These are phyloP conservation scores for Lophochroa leadbeateri DNA, from an alignment of 2,113 vertebrate species.

Conservation along the genomic window DNA sequence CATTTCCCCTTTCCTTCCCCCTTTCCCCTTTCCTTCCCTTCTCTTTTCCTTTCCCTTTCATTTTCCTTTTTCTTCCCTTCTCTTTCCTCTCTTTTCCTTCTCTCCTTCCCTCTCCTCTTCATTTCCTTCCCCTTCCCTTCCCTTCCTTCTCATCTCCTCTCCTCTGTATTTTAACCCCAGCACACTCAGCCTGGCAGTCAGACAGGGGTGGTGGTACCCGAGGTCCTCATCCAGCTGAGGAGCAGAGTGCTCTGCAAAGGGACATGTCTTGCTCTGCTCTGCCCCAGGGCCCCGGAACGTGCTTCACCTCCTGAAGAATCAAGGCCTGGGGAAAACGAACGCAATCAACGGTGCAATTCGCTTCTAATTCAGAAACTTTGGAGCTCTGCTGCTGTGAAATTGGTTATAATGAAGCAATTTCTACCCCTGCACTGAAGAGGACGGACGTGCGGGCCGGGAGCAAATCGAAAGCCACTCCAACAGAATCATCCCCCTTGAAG, in stretches of 20 bases:
- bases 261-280: neutral
- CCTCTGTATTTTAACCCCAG: neutral
- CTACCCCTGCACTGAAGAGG: neutral
- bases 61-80: neutral
- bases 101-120: no score
- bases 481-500: neutral
- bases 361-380: constrained; percentile 2
- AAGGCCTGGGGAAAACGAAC: neutral
- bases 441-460: neutral
- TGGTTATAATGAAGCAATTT: constrained; percentile 23
- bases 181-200: neutral
- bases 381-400: constrained; percentile 10
- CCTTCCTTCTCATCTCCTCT: neutral
- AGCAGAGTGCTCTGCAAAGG: neutral
- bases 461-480: neutral
- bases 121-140: neutral
- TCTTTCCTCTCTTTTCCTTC: no score
- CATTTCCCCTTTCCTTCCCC: no score
- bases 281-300: neutral
- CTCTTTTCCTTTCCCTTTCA: no score
- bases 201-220: neutral
- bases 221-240: neutral
- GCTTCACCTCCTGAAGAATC: neutral
- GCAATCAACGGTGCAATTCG: neutral
- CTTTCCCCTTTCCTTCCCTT: neutral